Evolutionary conservation across 2,797 vertebrate genomes (phyloP).

Genomic region (Myotis vivesi): DNA sequence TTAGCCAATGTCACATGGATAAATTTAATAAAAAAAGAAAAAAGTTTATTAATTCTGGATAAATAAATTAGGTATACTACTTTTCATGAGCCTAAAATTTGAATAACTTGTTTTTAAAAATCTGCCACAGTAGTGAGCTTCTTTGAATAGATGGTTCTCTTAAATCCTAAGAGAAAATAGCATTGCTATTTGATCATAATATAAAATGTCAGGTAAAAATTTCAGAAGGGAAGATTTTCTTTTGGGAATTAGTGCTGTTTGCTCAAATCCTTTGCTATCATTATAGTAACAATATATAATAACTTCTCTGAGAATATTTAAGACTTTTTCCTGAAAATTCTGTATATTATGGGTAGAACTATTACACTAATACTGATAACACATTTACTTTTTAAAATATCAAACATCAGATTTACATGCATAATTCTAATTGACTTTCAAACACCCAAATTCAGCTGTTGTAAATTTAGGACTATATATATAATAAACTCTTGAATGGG

Average conservation of each 20-base stretch:
- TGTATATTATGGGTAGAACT: not conserved
- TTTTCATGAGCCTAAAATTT: not conserved
- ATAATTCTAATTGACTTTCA: conserved; percentile 22
- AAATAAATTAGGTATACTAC: not conserved
- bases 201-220: not conserved
- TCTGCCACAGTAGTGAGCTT: not conserved
- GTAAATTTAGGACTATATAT: not conserved
- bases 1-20: not conserved
- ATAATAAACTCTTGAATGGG: not conserved
- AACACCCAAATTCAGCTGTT: not conserved
- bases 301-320: not conserved
- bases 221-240: not conserved
- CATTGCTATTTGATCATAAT: not conserved
- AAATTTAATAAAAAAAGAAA: not conserved
- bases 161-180: conserved; percentile 28
- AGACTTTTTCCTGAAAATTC: conserved; percentile 30
- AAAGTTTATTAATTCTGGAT: conserved; percentile 1
- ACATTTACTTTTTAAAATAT: not conserved
- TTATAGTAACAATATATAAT: not conserved
- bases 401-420: not conserved
- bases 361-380: not conserved
- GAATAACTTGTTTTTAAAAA: not conserved
- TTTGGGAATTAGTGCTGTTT: not conserved
- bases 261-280: not conserved
- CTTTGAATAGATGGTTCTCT: not conserved